Base-by-base conservation (phyloP, 2,113 vertebrate species). In the Dasyprocta punctata region DNA sequence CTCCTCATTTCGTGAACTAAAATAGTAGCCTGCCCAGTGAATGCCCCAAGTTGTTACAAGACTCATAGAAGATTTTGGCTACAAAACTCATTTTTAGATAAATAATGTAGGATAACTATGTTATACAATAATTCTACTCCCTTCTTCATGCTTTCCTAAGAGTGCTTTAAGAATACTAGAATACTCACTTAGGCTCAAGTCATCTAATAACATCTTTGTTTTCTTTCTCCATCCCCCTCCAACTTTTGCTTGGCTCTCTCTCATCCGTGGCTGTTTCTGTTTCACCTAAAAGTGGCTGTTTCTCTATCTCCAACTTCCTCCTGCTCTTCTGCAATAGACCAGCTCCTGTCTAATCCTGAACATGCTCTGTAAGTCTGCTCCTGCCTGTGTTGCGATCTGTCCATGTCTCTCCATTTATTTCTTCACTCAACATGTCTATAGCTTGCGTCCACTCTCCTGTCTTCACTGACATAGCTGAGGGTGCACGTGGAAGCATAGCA, bases 291-390 rank as follows among this genome's bases (percentile, higher is more conserved):
- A 99, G 99, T 97, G 99, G 99, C 99, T 99, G 99, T 98, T 99
- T 99, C 98, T 99, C 99, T 99, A 98, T 99, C 99, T 99, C 99
- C 99, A 99, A 99, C 98, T 99, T 99, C 98, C 98, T 99, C 97
- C 99, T 99, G 99, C 99, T 99, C 99, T 99, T 99, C 99, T 99
- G 99, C 99, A 99, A 98, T 98, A 99, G 99, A 98, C 99, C 99
- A 97, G 99, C 99, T 98, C 99, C 99, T 98, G 99, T 99, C 96
- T 99, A 99, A 98, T 98, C 98, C 98, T 99, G 98, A 98, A 90
- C 94, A 36, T 97, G 94, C 96, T 97, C 98, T 98, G 98, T 99
- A 99, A 99, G 99, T 99, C 97, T 98, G 97, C 96, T 94, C 90
- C 97, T 97, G 97, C 95, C 96, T 83, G n/a, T 92, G 78, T 78